Percentiles rank a stretch among this genome's conserved stretches.
These are phyloP conservation scores for Eclectus roratus DNA, from an alignment of 2,113 vertebrate genomes.

Conservation along the genomic window DNA sequence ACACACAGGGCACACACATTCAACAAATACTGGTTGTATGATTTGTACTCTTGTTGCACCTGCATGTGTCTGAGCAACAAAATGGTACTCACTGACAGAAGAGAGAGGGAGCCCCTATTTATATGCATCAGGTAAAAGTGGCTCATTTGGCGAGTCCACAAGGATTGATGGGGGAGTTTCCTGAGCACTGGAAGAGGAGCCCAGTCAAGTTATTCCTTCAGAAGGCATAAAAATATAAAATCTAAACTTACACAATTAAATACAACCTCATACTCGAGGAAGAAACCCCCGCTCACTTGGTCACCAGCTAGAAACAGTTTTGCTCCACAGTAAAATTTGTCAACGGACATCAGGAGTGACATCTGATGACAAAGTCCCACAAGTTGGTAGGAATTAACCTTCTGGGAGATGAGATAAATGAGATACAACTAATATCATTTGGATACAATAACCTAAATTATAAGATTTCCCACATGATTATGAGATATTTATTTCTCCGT, in stretches of 20 bases:
- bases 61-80: not conserved
- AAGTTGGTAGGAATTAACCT: not conserved
- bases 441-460: not conserved
- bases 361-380: not conserved
- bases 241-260: not conserved
- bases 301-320: not conserved
- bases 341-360: not conserved
- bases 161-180: not conserved
- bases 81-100: rapidly evolving
- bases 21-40: not conserved
- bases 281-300: not conserved
- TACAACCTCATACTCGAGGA: not conserved
- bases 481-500: not conserved
- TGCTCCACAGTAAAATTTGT: not conserved
- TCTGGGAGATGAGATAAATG: not conserved
- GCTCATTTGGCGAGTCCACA: not conserved
- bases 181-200: not conserved
- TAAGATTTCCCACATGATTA: not conserved
- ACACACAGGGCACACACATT: not conserved
- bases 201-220: not conserved
- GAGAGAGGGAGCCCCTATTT: not conserved
- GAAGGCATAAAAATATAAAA: not conserved
- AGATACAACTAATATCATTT: not conserved
- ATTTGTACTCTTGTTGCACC: not conserved
- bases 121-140: not conserved